Evolutionary conservation across 2,888 invertebrate species (phyloP).

Genomic region (Stenurella melanura): DNA sequence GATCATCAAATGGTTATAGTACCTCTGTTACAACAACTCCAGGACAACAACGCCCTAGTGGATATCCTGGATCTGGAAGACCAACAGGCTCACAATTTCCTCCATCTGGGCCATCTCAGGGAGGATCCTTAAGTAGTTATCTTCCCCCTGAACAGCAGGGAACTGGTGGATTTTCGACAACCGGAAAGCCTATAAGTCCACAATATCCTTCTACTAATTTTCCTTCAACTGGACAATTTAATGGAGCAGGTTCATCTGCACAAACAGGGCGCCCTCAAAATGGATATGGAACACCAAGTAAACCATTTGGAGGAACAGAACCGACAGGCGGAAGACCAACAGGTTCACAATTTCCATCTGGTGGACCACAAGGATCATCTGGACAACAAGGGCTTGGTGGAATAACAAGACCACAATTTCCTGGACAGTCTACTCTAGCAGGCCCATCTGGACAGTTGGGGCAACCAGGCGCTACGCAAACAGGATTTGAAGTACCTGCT

Average conservation of each 20-base stretch:
- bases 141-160: conserved; percentile 59
- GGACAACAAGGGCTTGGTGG: neutral
- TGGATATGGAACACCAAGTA: neutral
- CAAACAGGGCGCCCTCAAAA: conserved; percentile 18
- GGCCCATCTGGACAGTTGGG: neutral
- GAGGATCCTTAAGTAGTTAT: conserved; percentile 50
- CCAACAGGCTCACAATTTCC: conserved; percentile 54
- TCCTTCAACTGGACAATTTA: neutral
- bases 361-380: conserved; percentile 14
- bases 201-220: conserved; percentile 14
- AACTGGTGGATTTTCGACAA: conserved; percentile 64
- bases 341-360: conserved; percentile 9
- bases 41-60: conserved; percentile 50
- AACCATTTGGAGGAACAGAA: neutral
- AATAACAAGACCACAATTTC: neutral
- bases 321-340: conserved; percentile 25
- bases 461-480: neutral
- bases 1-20: conserved; percentile 40
- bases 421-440: neutral
- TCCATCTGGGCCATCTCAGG: conserved; percentile 46
- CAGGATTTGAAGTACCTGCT: neutral
- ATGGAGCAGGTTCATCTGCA: neutral
- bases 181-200: conserved; percentile 64
- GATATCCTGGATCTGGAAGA: conserved; percentile 65
- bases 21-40: conserved; percentile 35